Base-by-base conservation (phyloP, 2,113 vertebrate species). In the Otocyon megalotis region DNA sequence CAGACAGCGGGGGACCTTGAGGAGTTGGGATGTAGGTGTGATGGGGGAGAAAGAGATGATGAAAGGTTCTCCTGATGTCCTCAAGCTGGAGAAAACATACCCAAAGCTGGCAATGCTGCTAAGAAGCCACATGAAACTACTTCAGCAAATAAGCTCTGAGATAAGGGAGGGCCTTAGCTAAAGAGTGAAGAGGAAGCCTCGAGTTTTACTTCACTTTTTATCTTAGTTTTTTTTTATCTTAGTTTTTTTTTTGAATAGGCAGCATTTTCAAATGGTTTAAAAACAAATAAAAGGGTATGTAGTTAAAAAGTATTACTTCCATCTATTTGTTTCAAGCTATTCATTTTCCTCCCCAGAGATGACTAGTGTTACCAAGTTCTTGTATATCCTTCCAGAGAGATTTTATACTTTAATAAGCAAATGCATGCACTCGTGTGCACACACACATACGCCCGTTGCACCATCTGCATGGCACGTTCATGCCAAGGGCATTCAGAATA, bases 251-350 rank as follows among this genome's bases (percentile, higher is more conserved):
- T 43, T 8, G 19, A 71, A 67, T 28, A 60, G 15, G 17, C 8
- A 76, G 17, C 50, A n/a, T 90, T 93, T 88, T 76, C 65, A 84
- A 72, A 80, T n/a, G 85, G 82, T 32, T 90, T 90, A 10, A 84
- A 88, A 96, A 81, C 15, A 20, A 50, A n/a, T 24, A 60, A 37
- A 43, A 80, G 50, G 20, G 53, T 67, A 37, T 53, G 19, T 2
- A 43, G 58, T 43, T 67, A 20, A 67, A 72, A 87, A 32, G 5
- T 0, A 30, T 87, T 4, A 43, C 69, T 56, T 65, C 43, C 1
- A 3, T 30, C 28, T 43, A 43, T 43, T 71, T 90, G 65, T 81
- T 65, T 63, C 22, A 43, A 72, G 54, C 24, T 17, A 30, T 82
- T 81, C 54, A 30, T n/a, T 43, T 67, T 26, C 20, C 48, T 60